Evolutionary conservation across 2,797 vertebrate genomes (phyloP).

Genomic region (Taeniopygia guttata): DNA sequence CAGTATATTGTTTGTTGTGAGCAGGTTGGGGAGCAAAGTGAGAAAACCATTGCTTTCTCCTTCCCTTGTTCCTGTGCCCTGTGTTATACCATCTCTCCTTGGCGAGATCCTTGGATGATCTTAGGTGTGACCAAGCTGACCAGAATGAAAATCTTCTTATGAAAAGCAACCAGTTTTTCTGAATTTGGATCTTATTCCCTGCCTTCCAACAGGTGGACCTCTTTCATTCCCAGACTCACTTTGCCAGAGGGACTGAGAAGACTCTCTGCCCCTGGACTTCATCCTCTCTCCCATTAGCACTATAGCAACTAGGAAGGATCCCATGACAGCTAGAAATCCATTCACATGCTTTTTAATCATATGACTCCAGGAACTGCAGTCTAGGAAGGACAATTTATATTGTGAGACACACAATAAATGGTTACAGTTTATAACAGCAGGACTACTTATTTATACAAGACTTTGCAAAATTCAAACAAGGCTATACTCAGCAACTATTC

Average conservation of each 20-base stretch:
- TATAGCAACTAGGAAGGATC: background rate
- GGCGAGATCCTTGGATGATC: background rate
- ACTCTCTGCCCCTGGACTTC: background rate
- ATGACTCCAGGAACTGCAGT: background rate
- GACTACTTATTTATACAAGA: background rate
- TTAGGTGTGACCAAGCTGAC: background rate
- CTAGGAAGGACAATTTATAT: constrained; percentile 33
- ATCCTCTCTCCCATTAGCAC: background rate
- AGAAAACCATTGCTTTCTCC: background rate
- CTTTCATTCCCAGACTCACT: background rate
- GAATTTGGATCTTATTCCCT: background rate
- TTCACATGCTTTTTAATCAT: constrained; percentile 23
- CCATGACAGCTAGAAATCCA: background rate
- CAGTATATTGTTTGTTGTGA: background rate
- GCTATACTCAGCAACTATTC: background rate
- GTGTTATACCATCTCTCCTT: background rate
- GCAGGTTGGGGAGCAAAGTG: background rate
- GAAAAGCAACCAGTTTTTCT: background rate
- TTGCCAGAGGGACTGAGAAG: background rate
- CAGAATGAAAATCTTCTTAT: background rate
- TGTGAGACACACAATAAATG: background rate
- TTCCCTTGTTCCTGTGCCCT: background rate
- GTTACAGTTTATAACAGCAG: background rate
- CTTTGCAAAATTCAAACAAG: constrained; percentile 29
- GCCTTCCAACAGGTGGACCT: background rate